Evolutionary conservation across 2,888 invertebrate genomes (phyloP).

Genomic region (Galerucella pusilla): DNA sequence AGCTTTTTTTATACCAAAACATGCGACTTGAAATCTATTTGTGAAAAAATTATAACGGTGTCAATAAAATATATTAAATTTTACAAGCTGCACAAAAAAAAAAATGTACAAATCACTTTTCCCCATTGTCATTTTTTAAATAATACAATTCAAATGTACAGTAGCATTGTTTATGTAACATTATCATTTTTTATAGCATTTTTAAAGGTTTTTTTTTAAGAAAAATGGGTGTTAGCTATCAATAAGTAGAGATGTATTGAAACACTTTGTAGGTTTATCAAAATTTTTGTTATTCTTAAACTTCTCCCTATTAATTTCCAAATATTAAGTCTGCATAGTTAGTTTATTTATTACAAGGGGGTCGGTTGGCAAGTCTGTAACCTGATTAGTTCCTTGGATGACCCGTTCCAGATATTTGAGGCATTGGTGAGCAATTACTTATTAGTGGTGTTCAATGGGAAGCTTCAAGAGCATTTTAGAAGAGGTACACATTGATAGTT

Average conservation of each 20-base stretch:
- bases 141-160: too few species aligned
- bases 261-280: neutral
- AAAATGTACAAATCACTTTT: neutral
- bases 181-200: neutral
- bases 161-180: neutral
- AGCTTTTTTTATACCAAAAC: neutral
- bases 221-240: neutral
- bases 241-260: neutral
- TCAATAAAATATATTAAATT: neutral
- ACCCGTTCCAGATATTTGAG: too few species aligned
- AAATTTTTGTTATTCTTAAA: too few species aligned
- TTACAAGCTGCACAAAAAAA: neutral
- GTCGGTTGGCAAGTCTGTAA: too few species aligned
- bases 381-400: too few species aligned
- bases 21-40: neutral
- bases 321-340: too few species aligned
- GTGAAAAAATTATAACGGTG: neutral
- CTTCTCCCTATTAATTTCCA: too few species aligned
- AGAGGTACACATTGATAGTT: too few species aligned
- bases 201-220: neutral
- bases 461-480: too few species aligned
- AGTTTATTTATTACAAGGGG: too few species aligned
- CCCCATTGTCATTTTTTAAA: neutral
- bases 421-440: too few species aligned
- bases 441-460: too few species aligned